These are phyloP conservation scores for Calameuta idolon DNA, from an alignment of 2,888 invertebrate species.

Conservation along the genomic window DNA sequence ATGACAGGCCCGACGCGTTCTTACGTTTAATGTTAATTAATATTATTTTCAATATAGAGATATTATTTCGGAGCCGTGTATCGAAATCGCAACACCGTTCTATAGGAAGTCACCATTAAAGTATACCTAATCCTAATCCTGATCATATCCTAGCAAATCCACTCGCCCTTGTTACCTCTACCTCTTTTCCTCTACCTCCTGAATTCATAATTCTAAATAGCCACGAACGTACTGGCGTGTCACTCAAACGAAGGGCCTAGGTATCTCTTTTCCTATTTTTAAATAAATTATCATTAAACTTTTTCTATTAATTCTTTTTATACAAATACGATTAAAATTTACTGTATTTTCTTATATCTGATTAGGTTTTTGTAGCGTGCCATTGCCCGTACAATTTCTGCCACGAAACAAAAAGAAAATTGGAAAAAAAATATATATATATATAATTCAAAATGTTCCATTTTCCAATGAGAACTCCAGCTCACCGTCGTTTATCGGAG, in stretches of 20 bases:
- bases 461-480: constrained; percentile 20
- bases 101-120: too few species aligned
- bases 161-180: too few species aligned
- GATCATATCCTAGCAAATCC: too few species aligned
- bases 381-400: constrained; percentile 49
- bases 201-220: constrained; percentile 23
- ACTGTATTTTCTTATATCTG: constrained; percentile 49
- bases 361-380: constrained; percentile 55
- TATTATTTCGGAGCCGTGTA: too few species aligned
- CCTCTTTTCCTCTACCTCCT: neutral
- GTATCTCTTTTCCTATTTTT: constrained; percentile 15
- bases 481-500: constrained; percentile 31
- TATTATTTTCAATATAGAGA: too few species aligned
- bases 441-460: constrained; percentile 19
- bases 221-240: constrained; percentile 13
- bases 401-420: constrained; percentile 26
- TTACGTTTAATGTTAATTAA: too few species aligned
- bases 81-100: too few species aligned
- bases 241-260: constrained; percentile 40
- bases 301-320: constrained; percentile 49
- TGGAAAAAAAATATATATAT: constrained; percentile 23
- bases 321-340: constrained; percentile 41
- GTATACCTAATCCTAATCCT: too few species aligned
- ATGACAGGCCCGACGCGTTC: too few species aligned
- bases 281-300: constrained; percentile 33